Base-by-base conservation (phyloP, 2,888 invertebrate species). In the Sinohyriopsis cumingii region DNA sequence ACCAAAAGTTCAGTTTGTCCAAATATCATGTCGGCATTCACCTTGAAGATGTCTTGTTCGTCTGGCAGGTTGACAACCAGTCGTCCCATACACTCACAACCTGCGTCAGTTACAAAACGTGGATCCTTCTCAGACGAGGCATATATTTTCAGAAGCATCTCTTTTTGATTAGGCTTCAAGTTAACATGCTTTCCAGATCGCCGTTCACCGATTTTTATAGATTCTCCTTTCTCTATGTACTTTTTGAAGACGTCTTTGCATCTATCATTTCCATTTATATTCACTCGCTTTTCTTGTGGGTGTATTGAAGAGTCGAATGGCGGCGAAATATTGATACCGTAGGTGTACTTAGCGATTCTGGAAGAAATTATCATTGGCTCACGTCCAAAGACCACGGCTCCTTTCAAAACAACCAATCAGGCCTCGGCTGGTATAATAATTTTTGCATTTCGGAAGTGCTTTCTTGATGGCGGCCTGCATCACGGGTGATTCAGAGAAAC, bases 401-500 rank as follows among this genome's bases (percentile, higher is more conserved):
- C 81, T 63, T 81, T 81, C 18, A 81, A 68, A 6, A 81, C 78
- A n/a, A 75, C 77, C n/a, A 82, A 63, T 19, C 79, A 78, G 12
- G 81, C 79, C 20, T 82, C 80, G 33, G 72, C 76, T 18, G 82
- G 82, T 59, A 79, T 78, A 24, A 80, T 79, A 1, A 82, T 59
- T 12, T 77, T 62, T 55, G 72, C 69, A 33, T 71, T 59, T 59
- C 5, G 64, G 69, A 63, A 82, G 79, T 18, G 63, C 59, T 24
- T 66, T 64, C 24, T 62, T 70, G 20, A 82, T 65, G 15, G 67
- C 72, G 20, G 77, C 69, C 60, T 82, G 80, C 25, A 82, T 59
- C n/a, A 79, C 53, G 0, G 77, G 77, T 0, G 72, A 78, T 67
- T 82, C 82, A 5, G 82, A 75, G 54, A 82, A 79, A 5, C 82